Conservation (phyloP, 2,113 vertebrate species). For the Coryphaenoides rupestris region DNA sequence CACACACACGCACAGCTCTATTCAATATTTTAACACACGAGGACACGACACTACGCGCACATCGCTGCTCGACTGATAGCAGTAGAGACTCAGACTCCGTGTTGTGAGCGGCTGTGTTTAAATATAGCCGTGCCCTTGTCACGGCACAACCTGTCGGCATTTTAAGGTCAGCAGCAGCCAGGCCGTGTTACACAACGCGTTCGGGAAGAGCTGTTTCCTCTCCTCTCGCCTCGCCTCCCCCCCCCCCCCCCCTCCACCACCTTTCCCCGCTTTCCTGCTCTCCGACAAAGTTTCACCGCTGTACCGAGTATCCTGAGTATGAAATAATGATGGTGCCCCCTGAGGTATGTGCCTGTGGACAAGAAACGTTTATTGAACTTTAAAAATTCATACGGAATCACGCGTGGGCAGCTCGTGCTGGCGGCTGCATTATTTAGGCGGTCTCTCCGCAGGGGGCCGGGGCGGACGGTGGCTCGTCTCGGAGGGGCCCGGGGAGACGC, state of each 20-base stretch:
- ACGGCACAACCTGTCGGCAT: background rate
- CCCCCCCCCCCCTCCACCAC: background rate
- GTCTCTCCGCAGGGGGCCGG: conserved; percentile 33
- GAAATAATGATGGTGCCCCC: conserved; percentile 50
- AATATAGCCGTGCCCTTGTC: conserved; percentile 9
- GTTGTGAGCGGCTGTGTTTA: background rate
- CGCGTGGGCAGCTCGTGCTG: conserved; percentile 39
- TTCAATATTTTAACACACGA: too few relatives aligned
- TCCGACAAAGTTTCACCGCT: conserved; percentile 23
- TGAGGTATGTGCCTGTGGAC: conserved; percentile 52
- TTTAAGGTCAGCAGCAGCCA: background rate
- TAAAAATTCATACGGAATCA: conserved; percentile 63
- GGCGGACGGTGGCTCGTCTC: conserved; percentile 35
- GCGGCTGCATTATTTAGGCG: conserved; percentile 58
- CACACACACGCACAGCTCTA: too few relatives aligned
- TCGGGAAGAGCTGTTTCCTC: too few relatives aligned
- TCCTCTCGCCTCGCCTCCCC: background rate
- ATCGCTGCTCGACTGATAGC: too few relatives aligned
- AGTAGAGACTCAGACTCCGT: too few relatives aligned
- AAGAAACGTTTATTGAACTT: conserved; percentile 63
- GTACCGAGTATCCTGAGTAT: conserved; percentile 39
- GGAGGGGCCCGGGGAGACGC: conserved; percentile 34
- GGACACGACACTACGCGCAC: too few relatives aligned
- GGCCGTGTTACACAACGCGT: conserved; percentile 1
- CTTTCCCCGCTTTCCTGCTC: background rate